These are phyloP conservation scores for Jacana jacana DNA, from an alignment of 2,113 vertebrate species.

Conservation along the genomic window DNA sequence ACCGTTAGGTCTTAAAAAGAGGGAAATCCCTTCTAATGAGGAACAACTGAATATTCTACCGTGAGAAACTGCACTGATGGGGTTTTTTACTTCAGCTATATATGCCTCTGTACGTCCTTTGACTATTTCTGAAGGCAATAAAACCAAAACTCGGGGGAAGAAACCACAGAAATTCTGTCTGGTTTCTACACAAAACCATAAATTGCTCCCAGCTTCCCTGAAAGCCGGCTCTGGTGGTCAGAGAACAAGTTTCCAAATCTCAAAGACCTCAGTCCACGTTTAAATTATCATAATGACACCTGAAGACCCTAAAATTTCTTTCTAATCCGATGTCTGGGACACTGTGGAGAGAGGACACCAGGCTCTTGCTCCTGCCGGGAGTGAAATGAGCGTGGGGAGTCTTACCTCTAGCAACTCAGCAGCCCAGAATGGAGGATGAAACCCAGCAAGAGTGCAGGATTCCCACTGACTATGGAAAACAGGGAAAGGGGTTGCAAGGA, in stretches of 20 bases:
- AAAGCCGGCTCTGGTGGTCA: neutral
- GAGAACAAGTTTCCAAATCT: neutral
- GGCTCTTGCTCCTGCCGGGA: neutral
- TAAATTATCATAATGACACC: neutral
- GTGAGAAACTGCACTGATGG: neutral
- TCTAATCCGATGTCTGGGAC: neutral
- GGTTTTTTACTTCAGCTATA: neutral
- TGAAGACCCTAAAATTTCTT: neutral
- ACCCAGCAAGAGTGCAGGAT: neutral
- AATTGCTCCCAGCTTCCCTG: constrained; percentile 21
- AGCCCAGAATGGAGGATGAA: neutral
- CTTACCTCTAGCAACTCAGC: neutral
- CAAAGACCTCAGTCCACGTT: neutral
- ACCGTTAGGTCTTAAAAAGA: neutral
- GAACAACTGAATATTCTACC: neutral
- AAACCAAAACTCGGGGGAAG: neutral
- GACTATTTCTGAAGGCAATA: constrained; percentile 24
- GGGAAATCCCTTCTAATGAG: neutral
- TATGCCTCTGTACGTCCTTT: neutral
- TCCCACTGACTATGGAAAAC: neutral
- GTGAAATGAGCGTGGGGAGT: neutral
- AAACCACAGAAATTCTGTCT: constrained; percentile 37
- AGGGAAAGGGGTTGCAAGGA: neutral
- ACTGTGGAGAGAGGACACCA: neutral
- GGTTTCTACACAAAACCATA: constrained; percentile 32